Percentiles rank a stretch among this genome's conserved stretches.
These are phyloP conservation scores for Mormyrops attenuatus DNA, from an alignment of 2,797 vertebrate genomes.

Conservation along the genomic window DNA sequence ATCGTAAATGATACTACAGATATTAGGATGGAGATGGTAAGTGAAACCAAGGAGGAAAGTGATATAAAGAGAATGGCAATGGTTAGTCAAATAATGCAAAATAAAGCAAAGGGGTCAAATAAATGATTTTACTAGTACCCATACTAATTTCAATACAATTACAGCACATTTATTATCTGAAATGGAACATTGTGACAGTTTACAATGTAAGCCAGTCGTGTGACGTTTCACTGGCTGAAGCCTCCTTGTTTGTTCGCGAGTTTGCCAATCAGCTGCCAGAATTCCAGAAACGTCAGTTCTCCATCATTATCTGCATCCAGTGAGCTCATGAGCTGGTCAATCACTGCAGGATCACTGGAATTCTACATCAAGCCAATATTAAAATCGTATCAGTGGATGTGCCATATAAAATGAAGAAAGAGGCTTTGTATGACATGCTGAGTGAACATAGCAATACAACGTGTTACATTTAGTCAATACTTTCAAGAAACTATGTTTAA, in stretches of 20 bases:
- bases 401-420: background rate
- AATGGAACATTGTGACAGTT: background rate
- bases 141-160: background rate
- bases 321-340: constrained; percentile 62
- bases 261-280: constrained; percentile 69
- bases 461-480: background rate
- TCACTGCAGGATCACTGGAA: constrained; percentile 44
- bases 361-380: constrained; percentile 52
- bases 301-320: constrained; percentile 64
- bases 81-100: background rate
- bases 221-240: constrained; percentile 43
- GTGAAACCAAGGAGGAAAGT: background rate
- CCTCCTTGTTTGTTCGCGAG: constrained; percentile 61
- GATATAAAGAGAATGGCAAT: background rate
- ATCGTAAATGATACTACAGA: background rate
- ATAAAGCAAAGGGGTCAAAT: background rate
- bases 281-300: constrained; percentile 69
- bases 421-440: background rate
- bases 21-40: background rate
- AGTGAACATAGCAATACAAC: background rate
- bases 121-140: background rate
- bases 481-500: background rate
- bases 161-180: background rate
- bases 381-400: background rate
- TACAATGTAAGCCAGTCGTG: background rate